Base-by-base conservation (phyloP, 2,888 invertebrate genomes). In the Stenoptilia bipunctidactyla region DNA sequence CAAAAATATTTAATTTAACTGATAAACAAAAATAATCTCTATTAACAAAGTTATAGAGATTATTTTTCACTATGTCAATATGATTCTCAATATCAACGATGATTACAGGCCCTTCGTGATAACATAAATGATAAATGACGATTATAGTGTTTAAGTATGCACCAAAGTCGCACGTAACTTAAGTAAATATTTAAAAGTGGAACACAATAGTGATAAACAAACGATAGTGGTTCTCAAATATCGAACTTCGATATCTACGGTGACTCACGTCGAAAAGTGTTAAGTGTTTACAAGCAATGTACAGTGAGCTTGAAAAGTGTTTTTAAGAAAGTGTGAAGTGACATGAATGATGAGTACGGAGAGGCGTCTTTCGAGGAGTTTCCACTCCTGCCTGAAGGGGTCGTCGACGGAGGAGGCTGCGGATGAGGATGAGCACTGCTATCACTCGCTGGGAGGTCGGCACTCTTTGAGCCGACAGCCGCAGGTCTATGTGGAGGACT, bases 321-420 rank as follows among this genome's bases (percentile, higher is more conserved):
- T 8, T 20, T 20, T 13, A 35, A 6, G 9, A 14, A 13, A 20
- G 20, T 20, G 20, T 20, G 8, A 20, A 20, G 20, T 69, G 80
- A 76, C 61, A 80, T 82, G 82, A 63, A 58, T 68, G 67, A 85
- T 85, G 85, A 84, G 84, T 53, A 82, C 84, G 61, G 85, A 85
- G 60, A 74, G 88, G 47, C 84, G 89, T 44, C 82, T 88, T 48
- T 89, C 88, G 37, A 84, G 89, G 63, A 89, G 89, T 61, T 89
- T 89, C 66, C 89, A 89, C 73, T 89, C 89, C 45, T 89, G 89
- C 58, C 79, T 89, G 52, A 87, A 89, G 52, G 89, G 89, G 27
- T 84, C 85, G 44, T 82, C 84, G 45, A 83, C 84, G 49, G 84
- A 84, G 65, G 84, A 83, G 58, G 84, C 74, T 30, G 76, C 73